Base-by-base conservation (phyloP, 2,797 vertebrate genomes). In the Enteromius paludinosus region DNA sequence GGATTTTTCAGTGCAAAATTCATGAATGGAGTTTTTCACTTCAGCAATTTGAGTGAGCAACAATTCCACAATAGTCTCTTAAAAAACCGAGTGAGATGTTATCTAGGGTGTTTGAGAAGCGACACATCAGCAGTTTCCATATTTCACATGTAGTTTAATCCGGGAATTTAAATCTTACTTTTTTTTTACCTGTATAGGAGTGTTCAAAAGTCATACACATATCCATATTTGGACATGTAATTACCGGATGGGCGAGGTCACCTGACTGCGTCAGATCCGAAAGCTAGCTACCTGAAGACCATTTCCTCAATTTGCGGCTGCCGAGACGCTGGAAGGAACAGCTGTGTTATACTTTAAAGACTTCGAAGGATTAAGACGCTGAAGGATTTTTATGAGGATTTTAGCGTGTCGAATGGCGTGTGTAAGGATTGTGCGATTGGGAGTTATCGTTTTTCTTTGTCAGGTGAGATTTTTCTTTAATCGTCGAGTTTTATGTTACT, bases 171-270 rank as follows among this genome's bases (percentile, higher is more conserved):
- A 23, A 47, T 8, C 10, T 5, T 5, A 0, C 20, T 38, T 41
- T 11, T 20, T 43, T 4, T 78, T 66, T 64, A 87, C 87, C 87
- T 87, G 87, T 14, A 56, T 43, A 61, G 74, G 84, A 11, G 79
- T 62, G 45, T 54, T 56, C 47, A 23, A 54, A 23, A 14, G 30
- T 4, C 43, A 33, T 0, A 8, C 4, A 78, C 4, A 74, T 72
- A 75, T 2, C 87, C 87, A 85, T 85, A 88, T 81, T 66, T 86
- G 87, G 87, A 52, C 54, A 18, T 52, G 43, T 20, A n/a, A 62
- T 18, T 61, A 74, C 65, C 86, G 86, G 86, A 86, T 84, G 86
- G 88, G 88, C 79, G 86, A 82, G 85, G 86, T 78, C 86, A 89
- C 86, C 88, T 89, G 85, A 59, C 33, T 66, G 47, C 83, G 83